Base-by-base conservation (phyloP, 1,140 invertebrate species). In the Polypedilum vanderplanki region DNA sequence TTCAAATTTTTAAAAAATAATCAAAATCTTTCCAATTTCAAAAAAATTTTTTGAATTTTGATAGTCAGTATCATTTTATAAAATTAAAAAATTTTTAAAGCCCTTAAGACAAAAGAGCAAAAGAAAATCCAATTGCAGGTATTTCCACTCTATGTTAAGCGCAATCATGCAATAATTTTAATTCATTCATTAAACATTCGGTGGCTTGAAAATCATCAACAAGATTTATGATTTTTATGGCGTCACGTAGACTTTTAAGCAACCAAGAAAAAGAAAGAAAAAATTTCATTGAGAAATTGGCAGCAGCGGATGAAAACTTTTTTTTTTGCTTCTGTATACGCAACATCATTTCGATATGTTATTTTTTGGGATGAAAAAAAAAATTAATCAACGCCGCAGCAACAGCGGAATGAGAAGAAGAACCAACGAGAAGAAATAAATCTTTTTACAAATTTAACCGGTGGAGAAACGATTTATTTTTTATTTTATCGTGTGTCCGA, bases 131-230 rank as follows among this genome's bases (percentile, higher is more conserved):
- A 33, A 33, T 33, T 33, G 24, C 24, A 57, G n/a, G 46, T 12
- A 57, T n/a, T 57, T 57, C 46, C 46, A 12, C 46, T 57, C 46
- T 33, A 12, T n/a, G 46, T 4, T 12, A 57, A 57, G 46, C 12
- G 46, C 46, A 57, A 70, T 70, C 65, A 70, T 70, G 65, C 65
- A 70, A 70, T 22, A 70, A 70, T 70, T 70, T 70, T 10, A 70
- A 17, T 70, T 70, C 65, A 70, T 70, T 70, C 20, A 70, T 70
- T 70, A 70, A 22, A n/a, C 65, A 70, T 70, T 70, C 20, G 65
- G 65, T 22, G 65, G 65, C 46, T 57, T n/a, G 46, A 57, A 57
- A 70, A 70, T 70, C 65, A 70, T 22, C 20, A 22, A 70, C 65
- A 20, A 20, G 65, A 70, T 20, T 70, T 70, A 70, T 70, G 65